Base-by-base conservation (phyloP, 1,140 invertebrate genomes). In the Pachyrhynchus sulphureomaculatus region DNA sequence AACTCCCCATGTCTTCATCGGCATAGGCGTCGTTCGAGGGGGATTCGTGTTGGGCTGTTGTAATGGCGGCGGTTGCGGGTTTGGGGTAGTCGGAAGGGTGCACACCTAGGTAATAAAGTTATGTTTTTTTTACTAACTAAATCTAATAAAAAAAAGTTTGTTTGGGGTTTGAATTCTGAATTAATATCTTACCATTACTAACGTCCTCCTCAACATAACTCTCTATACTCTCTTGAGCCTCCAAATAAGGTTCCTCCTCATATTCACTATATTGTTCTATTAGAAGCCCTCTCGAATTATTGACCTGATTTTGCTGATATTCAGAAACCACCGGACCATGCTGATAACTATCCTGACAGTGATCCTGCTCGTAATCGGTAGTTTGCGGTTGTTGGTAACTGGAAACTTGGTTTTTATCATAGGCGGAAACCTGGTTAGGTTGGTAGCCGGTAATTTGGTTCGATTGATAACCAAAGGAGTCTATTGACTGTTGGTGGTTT, bases 181-280 rank as follows among this genome's bases (percentile, higher is more conserved):
- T n/a, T n/a, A n/a, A n/a, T n/a, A n/a, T n/a, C 62, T 45, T 20
- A 64, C 56, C 59, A 26, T 52, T 55, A 39, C 42, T 53, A 39
- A 41, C 34, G 20, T 72, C 75, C 51, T 80, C 78, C 42, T 78
- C 77, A 12, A 70, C 64, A 58, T 78, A 79, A 64, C 75, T 78
- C 34, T 81, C 79, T 1, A 81, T 52, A 10, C 78, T 79, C 49
- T 78, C 78, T 56, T 78, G 78, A 4, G 76, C 73, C 55, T 78
- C 76, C 8, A 70, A 23, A 57, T 69, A 68, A 8, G 33, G 47
- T 15, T 69, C 64, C 9, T 71, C 64, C n/a, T 69, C 56, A 18
- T 62, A 60, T 12, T 65, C 57, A 23, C 54, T 64, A 20, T 45
- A 44, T 17, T 63, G 51, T 32, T 70, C 65, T 8, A 54, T 18